A percentile compares a stretch with the other conserved stretches of the same genome.
Evolutionary conservation across 2,797 vertebrate species (phyloP).

Genomic region (Tamandua tetradactyla): DNA sequence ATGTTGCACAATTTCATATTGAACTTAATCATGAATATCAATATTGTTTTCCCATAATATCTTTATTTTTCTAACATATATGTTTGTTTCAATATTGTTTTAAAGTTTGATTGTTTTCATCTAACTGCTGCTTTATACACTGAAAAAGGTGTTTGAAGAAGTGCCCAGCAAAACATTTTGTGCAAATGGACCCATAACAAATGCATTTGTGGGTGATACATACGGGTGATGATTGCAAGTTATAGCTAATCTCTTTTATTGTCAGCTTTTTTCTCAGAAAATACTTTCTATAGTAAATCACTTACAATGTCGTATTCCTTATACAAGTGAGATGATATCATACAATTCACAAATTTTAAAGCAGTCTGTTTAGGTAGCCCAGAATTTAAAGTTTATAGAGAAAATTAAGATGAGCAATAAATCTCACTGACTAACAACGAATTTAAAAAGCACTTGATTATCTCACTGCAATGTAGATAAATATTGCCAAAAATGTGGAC

Average conservation of each 20-base stretch:
- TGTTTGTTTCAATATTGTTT: slow-evolving; percentile 35
- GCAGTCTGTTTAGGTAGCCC: not conserved
- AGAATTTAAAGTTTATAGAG: slow-evolving; percentile 35
- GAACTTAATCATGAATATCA: slow-evolving; percentile 17
- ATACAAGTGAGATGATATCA: slow-evolving; percentile 32
- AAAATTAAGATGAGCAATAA: slow-evolving; percentile 3
- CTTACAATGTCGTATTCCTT: slow-evolving; percentile 14
- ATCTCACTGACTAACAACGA: slow-evolving; percentile 20
- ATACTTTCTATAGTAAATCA: not conserved
- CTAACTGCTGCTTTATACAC: slow-evolving; percentile 38
- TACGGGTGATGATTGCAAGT: not conserved
- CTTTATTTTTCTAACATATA: slow-evolving; percentile 34
- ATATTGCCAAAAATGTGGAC: not conserved
- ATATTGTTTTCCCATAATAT: slow-evolving; percentile 13
- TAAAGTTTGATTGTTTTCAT: slow-evolving; percentile 45
- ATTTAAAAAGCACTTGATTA: slow-evolving; percentile 18
- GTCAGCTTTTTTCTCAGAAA: not conserved
- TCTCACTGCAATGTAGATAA: not conserved
- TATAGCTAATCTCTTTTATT: not conserved
- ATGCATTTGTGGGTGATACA: not conserved
- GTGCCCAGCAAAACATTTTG: not conserved
- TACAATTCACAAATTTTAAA: slow-evolving; percentile 15
- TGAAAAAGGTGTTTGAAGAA: slow-evolving; percentile 43
- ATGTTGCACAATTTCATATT: not conserved
- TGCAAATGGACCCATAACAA: not conserved